Evolutionary conservation across 2,888 invertebrate species (phyloP), one percentile per base, ranked within the genome.

Genomic region (Mycalesis mineus): DNA sequence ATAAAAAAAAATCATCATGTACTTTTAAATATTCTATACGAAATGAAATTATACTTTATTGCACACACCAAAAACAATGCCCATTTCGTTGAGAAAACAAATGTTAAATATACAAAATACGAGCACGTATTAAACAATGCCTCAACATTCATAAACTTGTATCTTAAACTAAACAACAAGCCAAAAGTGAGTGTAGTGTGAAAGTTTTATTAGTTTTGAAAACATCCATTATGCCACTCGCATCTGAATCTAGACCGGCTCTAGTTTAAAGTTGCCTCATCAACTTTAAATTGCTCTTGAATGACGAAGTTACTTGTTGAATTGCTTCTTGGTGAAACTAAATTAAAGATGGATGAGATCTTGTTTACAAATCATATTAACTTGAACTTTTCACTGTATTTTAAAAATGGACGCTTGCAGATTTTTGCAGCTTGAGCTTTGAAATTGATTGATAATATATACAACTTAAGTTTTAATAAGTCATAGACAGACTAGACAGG

Each of bases 201-300:
- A 29, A 57, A 53, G 53, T 57, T 57, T 48, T 53, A 58, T 54
- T 54, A 58, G 49, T 58, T 54, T 40, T 57, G 15, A 47, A 57
- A 57, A 57, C 51, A 57, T 52, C 28, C 33, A 47, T 57, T 52
- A 14, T 47, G 9, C 31, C 17, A 47, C 51, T 31, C 15, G 41
- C 29, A 29, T 57, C 57, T 51, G 52, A 47, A 52, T 52, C 45
- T 47, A 40, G 51, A 52, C 39, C 40, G 17, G 45, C 41, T 55
- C 47, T 48, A 51, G 55, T 50, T 60, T 22, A 39, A 49, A 55
- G 44, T 56, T 59, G 36, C 40, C 51, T 39, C 56, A 42, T 49
- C 48, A 33, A 58, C 42, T 55, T 58, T 51, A 51, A 51, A 56
- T 56, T 39, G 41, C 48, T 52, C 36, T 49, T 37, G 40, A 58